phyloP scores from a whole-genome alignment of 2,113 vertebrate species.

The Aspiorhynchus laticeps region DNA sequence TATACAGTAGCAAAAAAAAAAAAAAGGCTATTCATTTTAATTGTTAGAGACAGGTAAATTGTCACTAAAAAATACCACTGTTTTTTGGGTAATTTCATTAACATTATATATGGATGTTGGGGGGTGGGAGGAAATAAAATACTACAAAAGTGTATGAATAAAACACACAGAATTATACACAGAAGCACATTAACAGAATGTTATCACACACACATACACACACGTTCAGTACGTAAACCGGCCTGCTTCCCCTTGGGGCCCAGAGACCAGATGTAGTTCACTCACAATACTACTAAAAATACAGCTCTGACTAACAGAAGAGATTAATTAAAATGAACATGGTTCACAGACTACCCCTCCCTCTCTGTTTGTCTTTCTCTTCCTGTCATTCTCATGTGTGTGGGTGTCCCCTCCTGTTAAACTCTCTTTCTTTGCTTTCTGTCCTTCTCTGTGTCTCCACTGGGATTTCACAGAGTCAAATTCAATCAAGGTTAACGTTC shows the following conservation, averaged over 20 bases:
- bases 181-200: background rate
- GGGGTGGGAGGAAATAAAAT: background rate
- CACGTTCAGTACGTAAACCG: constrained; percentile 32
- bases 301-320: constrained; percentile 71
- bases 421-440: constrained; percentile 28
- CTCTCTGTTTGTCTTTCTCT: constrained; percentile 55
- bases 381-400: constrained; percentile 43
- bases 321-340: constrained; percentile 70
- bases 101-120: background rate
- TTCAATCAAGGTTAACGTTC: constrained; percentile 41
- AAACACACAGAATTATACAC: background rate
- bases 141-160: background rate
- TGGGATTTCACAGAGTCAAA: constrained; percentile 40
- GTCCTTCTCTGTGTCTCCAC: constrained; percentile 20
- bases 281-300: constrained; percentile 79
- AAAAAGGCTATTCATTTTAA: background rate
- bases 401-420: constrained; percentile 34
- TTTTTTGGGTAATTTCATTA: background rate
- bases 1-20: background rate
- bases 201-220: constrained; percentile 15
- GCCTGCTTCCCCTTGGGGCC: constrained; percentile 74
- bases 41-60: background rate
- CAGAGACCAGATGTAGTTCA: constrained; percentile 72
- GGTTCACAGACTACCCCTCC: constrained; percentile 62
- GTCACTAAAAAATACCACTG: background rate